Base-by-base conservation (phyloP, 2,888 invertebrate genomes). In the Drosophila tanythrix region DNA sequence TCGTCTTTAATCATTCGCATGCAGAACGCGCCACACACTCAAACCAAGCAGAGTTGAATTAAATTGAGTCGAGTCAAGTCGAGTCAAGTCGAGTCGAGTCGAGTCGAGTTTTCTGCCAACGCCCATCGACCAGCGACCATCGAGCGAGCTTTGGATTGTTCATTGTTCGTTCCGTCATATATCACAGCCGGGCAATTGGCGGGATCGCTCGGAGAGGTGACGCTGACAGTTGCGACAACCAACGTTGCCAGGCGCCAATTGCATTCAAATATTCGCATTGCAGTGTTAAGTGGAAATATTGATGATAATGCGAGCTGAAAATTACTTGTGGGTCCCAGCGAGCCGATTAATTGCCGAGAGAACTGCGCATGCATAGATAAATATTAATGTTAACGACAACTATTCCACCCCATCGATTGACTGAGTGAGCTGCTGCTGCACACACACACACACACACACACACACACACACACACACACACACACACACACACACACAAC, bases 111-210 rank as follows among this genome's bases (percentile, higher is more conserved):
- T 18, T 50, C 33, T 52, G 57, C 59, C 77, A 71, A 80, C 78
- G 78, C 78, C 78, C 78, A 67, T 63, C 46, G 57, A 40, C 36
- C 46, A 63, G 11, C 78, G 48, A 46, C 21, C 78, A 61, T 60
- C 18, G 63, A 27, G 15, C 36, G 18, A 2, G 25, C 50, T 25
- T 50, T 27, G 25, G 50, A 38, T 29, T 52, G 60, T 52, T 61
- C 57, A 38, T 59, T 78, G 65, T 68, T 80, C 76, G 76, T 88
- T 78, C 81, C 81, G 55, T 86, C 89, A 83, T 88, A 88, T 86
- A 67, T 83, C 81, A 83, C 55, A 27, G 8, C 46, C 57, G 60
- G 65, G 35, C 35, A 83, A 82, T 88, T 74, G 83, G 33, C 52
- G 53, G 62, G 69, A 87, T 75, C 82, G 81, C 60, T 59, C 81